Evolutionary conservation across 2,797 vertebrate genomes (phyloP).

Genomic region (Enteromius radiatus): DNA sequence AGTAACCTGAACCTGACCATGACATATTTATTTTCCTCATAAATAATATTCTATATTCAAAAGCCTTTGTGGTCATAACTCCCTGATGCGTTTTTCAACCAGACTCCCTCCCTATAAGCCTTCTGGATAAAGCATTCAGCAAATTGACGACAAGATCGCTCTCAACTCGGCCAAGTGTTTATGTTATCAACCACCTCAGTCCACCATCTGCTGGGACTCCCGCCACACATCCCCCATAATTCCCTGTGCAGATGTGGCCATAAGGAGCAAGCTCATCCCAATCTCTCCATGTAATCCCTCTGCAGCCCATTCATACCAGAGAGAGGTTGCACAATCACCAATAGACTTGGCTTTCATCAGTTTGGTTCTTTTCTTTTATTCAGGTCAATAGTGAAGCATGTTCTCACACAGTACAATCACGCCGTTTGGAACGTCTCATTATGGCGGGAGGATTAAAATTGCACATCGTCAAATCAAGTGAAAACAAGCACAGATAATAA

Average conservation of each 20-base stretch:
- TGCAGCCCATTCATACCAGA: constrained; percentile 42
- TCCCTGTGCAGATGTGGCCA: constrained; percentile 37
- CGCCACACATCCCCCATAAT: constrained; percentile 45
- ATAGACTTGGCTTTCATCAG: constrained; percentile 39
- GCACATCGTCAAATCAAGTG: constrained; percentile 28
- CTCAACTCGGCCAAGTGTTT: constrained; percentile 28
- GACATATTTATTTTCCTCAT: not conserved
- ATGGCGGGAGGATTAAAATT: constrained; percentile 26
- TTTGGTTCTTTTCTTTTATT: constrained; percentile 48
- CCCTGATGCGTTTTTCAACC: not conserved
- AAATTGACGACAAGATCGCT: constrained; percentile 26
- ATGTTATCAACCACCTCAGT: constrained; percentile 27
- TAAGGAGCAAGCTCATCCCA: constrained; percentile 35
- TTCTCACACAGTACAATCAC: constrained; percentile 46
- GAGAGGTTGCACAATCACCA: constrained; percentile 37
- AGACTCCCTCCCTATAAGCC: not conserved
- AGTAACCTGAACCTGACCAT: not conserved
- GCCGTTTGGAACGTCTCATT: constrained; percentile 1
- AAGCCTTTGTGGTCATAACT: not conserved
- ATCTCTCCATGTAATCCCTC: constrained; percentile 49
- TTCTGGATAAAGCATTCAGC: constrained; percentile 5
- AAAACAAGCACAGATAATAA: constrained; percentile 47
- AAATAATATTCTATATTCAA: not conserved
- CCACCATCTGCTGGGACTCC: constrained; percentile 41
- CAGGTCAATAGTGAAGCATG: constrained; percentile 50